A percentile compares a stretch with the other conserved stretches of the same genome.
phyloP scores from a whole-genome alignment of 2,888 invertebrate genomes.

The Vannuccia rotundouncinata region DNA sequence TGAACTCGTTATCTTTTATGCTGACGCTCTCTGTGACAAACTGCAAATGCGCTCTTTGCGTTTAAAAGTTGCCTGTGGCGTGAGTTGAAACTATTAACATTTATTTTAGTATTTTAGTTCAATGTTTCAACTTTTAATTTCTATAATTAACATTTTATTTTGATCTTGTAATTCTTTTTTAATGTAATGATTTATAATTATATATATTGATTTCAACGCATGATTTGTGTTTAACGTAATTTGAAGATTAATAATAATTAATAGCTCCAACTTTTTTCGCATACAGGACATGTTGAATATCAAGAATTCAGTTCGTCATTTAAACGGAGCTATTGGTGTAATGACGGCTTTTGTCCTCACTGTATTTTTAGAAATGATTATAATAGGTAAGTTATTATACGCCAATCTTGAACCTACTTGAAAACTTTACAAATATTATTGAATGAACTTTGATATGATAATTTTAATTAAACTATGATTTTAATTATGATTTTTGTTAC shows the following conservation, averaged over 20 bases:
- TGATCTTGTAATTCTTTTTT: too few relatives aligned
- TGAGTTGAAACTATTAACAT: too few relatives aligned
- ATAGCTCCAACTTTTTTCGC: too few relatives aligned
- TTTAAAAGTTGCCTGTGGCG: not conserved
- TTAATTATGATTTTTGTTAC: not conserved
- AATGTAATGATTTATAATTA: too few relatives aligned
- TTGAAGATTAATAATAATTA: too few relatives aligned
- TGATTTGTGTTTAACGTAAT: too few relatives aligned
- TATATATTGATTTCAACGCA: too few relatives aligned
- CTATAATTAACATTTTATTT: too few relatives aligned
- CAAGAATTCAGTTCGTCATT: not conserved
- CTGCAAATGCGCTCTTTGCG: not conserved
- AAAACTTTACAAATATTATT: not conserved
- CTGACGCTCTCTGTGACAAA: not conserved
- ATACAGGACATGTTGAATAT: not conserved
- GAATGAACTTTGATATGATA: not conserved
- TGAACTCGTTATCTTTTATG: constrained; percentile 7
- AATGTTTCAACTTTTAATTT: too few relatives aligned
- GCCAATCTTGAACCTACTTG: not conserved
- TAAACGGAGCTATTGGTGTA: not conserved
- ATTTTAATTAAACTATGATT: not conserved
- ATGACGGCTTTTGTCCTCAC: not conserved
- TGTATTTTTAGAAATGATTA: not conserved
- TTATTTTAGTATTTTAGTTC: too few relatives aligned
- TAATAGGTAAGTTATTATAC: not conserved